Evolutionary conservation across 2,888 invertebrate genomes (phyloP), one percentile per base, ranked within the genome.

Genomic region (Pristionchus arcanus): DNA sequence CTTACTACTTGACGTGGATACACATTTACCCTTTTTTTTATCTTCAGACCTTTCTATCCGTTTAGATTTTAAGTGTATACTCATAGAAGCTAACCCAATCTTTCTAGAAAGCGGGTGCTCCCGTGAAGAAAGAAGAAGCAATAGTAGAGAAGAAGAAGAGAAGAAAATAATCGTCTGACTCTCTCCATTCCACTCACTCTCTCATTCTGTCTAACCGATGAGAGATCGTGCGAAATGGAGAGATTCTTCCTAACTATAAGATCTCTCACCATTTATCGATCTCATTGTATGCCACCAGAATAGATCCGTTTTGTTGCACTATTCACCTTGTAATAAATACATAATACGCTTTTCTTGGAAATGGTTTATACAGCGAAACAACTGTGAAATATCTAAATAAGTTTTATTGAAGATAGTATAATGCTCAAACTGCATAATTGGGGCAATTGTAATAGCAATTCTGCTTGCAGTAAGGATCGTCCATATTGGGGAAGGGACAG

Each of bases 71-170:
- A n/a, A n/a, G n/a, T n/a, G n/a, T n/a, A 9, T 42, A 9, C 42
- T 42, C 42, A 42, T 42, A 42, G n/a, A 28, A 25, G 19, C 4
- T 7, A 74, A 34, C 21, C 16, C 2, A 16, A 3, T 74, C 37
- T 5, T 25, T 77, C 21, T 16, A 77, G 77, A 77, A 77, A 77
- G 25, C 77, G 21, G 77, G 49, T 21, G 77, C 77, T 4, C 42
- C 77, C 11, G 77, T 42, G 19, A 42, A 77, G 77, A 42, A 15
- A 42, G 42, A 77, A 77, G 42, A 37, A 9, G 77, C 21, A 42
- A n/a, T n/a, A n/a, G 77, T 77, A 25, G 77, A 42, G 1, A 77
- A 77, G 77, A 77, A 74, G 34, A 74, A 49, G 77, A 49, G 77
- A 42, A 42, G 42, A n/a, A 77, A 77, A 42, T 77, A 49, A 77